Evolutionary conservation across 1,140 invertebrate genomes (phyloP), one percentile per base, ranked within the genome.

Genomic region (Polypedilum pembai): DNA sequence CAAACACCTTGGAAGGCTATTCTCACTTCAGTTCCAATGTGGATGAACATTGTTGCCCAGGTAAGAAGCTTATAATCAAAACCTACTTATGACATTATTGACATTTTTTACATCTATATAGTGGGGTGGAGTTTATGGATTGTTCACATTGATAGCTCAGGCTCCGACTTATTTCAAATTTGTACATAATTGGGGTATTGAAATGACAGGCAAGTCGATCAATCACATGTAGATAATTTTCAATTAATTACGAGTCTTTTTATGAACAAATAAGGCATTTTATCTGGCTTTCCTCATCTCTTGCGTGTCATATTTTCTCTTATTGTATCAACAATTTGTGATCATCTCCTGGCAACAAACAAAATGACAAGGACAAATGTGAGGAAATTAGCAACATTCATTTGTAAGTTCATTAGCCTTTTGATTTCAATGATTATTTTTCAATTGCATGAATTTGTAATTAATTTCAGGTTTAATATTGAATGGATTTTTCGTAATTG

Each of bases 141-240:
- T 94, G 41, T 92, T 94, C 75, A 95, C 92, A 0, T 83, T 95
- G 73, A 88, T 95, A 80, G 93, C 92, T 0, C 89, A 93, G 77
- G 85, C 93, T 0, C 95, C 95, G 0, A 92, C 90, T 0, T 97
- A 95, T 80, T 89, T 97, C 79, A 90, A 89, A 75, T 88, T 91
- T 77, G 88, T 95, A 41, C 88, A 96, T 74, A 89, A 93, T 75
- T 94, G 91, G 85, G 87, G 92, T 77, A 89, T 95, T 18, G 85
- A 88, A 80, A 84, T 87, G 78, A 94, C 95, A 83, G 83, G 83
- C 83, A 75, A 73, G 21, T 12, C 20, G 40, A 73, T 40, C 75
- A 75, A 15, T 74, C 5, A 72, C 73, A 33, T 33, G 24, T 73
- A 73, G 73, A 1, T 73, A 18, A 66, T 63, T 56, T 41, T 73